Evolutionary conservation across 2,888 invertebrate species (phyloP).

Genomic region (Chesias legatella): DNA sequence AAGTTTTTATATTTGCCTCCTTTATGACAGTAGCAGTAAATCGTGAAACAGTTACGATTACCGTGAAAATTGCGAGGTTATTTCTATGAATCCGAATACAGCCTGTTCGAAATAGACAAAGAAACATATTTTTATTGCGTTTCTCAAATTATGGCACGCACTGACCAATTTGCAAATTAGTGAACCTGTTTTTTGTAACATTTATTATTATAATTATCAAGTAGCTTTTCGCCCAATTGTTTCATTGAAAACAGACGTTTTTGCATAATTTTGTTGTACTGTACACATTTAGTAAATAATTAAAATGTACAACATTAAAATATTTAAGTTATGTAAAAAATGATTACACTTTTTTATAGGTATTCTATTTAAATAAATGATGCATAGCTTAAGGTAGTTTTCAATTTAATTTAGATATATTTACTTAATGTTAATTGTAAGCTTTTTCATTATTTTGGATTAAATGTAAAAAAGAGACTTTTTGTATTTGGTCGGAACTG

Average conservation of each 20-base stretch:
- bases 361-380: no score
- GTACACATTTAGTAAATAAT: neutral
- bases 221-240: slow-evolving; percentile 33
- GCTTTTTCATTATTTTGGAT: neutral
- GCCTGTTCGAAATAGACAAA: slow-evolving; percentile 29
- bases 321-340: no score
- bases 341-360: no score
- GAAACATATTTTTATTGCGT: slow-evolving; percentile 33
- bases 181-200: slow-evolving; percentile 43
- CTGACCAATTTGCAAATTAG: slow-evolving; percentile 45
- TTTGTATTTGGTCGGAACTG: no score
- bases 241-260: neutral
- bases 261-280: neutral
- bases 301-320: no score
- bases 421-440: no score
- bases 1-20: slow-evolving; percentile 2
- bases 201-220: slow-evolving; percentile 39
- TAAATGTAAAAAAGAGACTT: no score
- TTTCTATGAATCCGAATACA: slow-evolving; percentile 71
- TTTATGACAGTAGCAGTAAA: slow-evolving; percentile 18
- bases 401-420: no score
- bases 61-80: slow-evolving; percentile 29
- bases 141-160: slow-evolving; percentile 44
- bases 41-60: slow-evolving; percentile 55
- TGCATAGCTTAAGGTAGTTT: no score